Percentiles rank a stretch among this genome's conserved stretches.
Conservation (phyloP, 2,797 vertebrate genomes). For the Amniataba percoides region DNA sequence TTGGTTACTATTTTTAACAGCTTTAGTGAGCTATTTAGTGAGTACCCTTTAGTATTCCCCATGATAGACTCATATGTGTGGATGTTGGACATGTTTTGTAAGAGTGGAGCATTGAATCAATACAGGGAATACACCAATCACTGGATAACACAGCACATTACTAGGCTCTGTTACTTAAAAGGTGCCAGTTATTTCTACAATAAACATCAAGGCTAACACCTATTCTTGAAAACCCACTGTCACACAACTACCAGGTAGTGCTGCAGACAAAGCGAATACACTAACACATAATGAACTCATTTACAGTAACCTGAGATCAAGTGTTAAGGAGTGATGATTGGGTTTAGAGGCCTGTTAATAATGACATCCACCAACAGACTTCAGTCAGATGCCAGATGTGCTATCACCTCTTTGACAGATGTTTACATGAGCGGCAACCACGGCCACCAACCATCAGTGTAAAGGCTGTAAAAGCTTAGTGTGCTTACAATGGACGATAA, state of each 20-base stretch:
- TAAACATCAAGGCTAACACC: conserved; percentile 41
- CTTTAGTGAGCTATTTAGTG: background rate
- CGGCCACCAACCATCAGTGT: background rate
- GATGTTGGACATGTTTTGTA: conserved; percentile 16
- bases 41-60: conserved; percentile 10
- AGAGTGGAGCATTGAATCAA: background rate
- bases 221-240: conserved; percentile 26
- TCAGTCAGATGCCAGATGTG: conserved; percentile 48
- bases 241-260: conserved; percentile 30
- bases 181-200: conserved; percentile 24
- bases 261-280: conserved; percentile 58
- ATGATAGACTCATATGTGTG: background rate
- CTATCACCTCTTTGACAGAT: conserved; percentile 41
- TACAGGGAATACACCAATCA: conserved; percentile 9
- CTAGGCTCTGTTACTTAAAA: background rate
- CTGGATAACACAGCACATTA: conserved; percentile 8
- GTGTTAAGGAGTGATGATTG: conserved; percentile 60
- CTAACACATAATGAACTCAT: conserved; percentile 62
- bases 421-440: conserved; percentile 14
- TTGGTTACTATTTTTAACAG: background rate
- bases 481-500: background rate
- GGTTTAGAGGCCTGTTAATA: conserved; percentile 69
- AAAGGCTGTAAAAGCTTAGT: conserved; percentile 11
- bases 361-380: conserved; percentile 55
- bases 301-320: conserved; percentile 61